Conservation (phyloP, 1,140 invertebrate genomes). For the Apis mellifera region Amel_HAv3.1 CM009940.2:8945001-8945500, state of each 20-base stretch:
- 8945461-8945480: not conserved
- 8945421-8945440: no score
- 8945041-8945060: conserved; percentile 50
- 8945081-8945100: conserved; percentile 55
- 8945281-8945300: not conserved
- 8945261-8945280: not conserved
- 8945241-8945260: not conserved
- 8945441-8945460: no score
- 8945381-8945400: not conserved
- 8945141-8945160: conserved; percentile 1
- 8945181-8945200: conserved; percentile 11
- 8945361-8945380: not conserved
- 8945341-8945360: not conserved
- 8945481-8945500: not conserved
- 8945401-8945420: no score
- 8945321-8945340: not conserved
- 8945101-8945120: conserved; percentile 8
- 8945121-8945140: not conserved
- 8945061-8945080: conserved; percentile 64
- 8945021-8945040: conserved; percentile 28
- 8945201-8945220: conserved; percentile 62
- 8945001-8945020: conserved; percentile 34
- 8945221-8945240: conserved; percentile 57
- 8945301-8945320: not conserved
- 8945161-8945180: not conserved